Base-by-base conservation (phyloP, 2,797 vertebrate genomes). In the Aphelocoma californica region DNA sequence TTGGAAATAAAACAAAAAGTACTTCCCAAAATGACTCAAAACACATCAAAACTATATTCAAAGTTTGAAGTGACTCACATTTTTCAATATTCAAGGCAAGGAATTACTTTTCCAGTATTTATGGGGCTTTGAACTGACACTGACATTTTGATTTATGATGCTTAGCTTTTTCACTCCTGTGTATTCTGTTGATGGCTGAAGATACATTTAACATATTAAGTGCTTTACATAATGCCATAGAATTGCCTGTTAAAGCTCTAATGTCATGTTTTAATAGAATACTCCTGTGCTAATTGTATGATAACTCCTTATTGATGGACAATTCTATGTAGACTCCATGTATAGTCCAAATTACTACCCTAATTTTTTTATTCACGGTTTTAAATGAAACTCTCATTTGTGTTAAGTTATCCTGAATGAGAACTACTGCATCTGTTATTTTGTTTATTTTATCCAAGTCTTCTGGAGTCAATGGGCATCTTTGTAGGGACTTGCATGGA, bases 121-220 rank as follows among this genome's bases (percentile, higher is more conserved):
- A 73, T 58, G 42, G 24, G 34, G 7, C 71, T 96, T 95, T 91
- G 86, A 86, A 42, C 18, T 54, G 24, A 70, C 65, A 56, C 3
- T 95, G 85, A 88, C 73, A 92, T 92, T 96, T 95, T 64, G 58
- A 79, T 54, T 45, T 56, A 84, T 80, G 65, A 89, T 62, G 56
- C 78, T 85, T 70, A 82, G 80, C 21, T 89, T 90, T 93, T 79
- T 80, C 32, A 36, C 24, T 78, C 26, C 60, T 18, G 5, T 81
- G 47, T 67, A 50, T 96, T 93, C 88, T 86, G 47, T 89, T 53
- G 15, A 72, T 93, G 53, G 18, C 42, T 83, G 40, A 56, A 66
- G 53, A 91, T 75, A 94, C 20, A 81, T 89, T 95, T 90, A 78
- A 74, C 65, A 54, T 60, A 78, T 79, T 71, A 80, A 73, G 36